Conservation (phyloP, 1,140 invertebrate species). For the Drosophila ercepeae region DNA sequence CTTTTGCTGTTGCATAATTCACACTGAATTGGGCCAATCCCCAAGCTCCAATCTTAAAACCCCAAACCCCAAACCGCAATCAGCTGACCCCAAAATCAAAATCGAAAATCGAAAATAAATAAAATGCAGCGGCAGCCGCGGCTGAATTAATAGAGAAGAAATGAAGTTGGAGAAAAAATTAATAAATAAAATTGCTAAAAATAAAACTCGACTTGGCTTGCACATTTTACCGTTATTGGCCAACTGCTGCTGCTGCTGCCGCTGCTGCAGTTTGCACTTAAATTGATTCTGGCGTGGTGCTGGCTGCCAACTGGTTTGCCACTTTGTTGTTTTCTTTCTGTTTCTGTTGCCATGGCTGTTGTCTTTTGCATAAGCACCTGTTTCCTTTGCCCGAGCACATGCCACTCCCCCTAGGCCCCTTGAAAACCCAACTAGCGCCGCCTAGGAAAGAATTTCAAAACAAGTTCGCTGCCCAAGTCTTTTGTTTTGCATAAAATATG, state of each 20-base stretch:
- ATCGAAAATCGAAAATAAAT: constrained; percentile 7
- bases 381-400: constrained; percentile 51
- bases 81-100: constrained; percentile 31
- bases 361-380: constrained; percentile 76
- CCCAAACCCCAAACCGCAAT: no score
- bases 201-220: constrained; percentile 26
- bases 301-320: constrained; percentile 48
- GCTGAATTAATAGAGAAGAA: neutral
- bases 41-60: no score
- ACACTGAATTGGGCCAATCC: constrained; percentile 24
- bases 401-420: neutral
- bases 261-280: constrained; percentile 47
- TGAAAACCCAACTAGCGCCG: neutral
- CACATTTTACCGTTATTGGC: constrained; percentile 75
- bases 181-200: constrained; percentile 29
- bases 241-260: constrained; percentile 48
- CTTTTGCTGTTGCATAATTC: constrained; percentile 46
- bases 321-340: constrained; percentile 17
- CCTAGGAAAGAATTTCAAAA: constrained; percentile 68
- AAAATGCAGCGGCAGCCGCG: constrained; percentile 7
- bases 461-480: constrained; percentile 67
- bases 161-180: neutral
- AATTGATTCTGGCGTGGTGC: constrained; percentile 67
- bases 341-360: constrained; percentile 25
- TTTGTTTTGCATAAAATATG: constrained; percentile 61